Conservation (phyloP, 37 sponge, comb jelly and placozoan genomes). For the Halichondria panicea region DNA sequence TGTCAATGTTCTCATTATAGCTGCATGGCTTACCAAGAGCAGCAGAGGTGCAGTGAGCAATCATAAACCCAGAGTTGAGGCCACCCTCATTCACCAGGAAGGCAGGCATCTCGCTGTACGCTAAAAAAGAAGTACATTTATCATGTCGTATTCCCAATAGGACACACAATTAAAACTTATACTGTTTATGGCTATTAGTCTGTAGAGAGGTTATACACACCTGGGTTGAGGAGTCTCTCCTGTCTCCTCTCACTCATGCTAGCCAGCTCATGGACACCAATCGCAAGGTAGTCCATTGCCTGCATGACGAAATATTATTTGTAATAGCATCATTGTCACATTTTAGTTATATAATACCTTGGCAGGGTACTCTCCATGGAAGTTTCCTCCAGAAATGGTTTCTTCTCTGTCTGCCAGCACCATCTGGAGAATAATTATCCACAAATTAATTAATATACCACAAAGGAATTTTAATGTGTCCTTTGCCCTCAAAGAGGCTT, state of each 20-base stretch:
- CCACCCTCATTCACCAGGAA: conserved; percentile 90
- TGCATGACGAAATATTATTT: background rate
- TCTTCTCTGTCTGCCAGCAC: conserved; percentile 65
- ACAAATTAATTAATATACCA: too few relatives aligned
- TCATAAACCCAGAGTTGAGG: conserved; percentile 95
- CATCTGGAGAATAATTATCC: conserved; percentile 54
- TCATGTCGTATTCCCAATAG: too few relatives aligned
- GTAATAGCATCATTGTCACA: background rate
- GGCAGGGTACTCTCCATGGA: conserved; percentile 99
- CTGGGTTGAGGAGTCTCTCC: conserved; percentile 87
- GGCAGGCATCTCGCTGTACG: conserved; percentile 86
- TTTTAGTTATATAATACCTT: conserved; percentile 59
- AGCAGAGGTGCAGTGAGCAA: conserved; percentile 93
- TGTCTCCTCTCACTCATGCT: conserved; percentile 94
- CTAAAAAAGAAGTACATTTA: background rate
- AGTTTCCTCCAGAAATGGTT: conserved; percentile 92
- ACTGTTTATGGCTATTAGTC: too few relatives aligned
- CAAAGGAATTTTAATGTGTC: too few relatives aligned
- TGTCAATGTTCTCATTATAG: background rate
- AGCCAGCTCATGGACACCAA: conserved; percentile 91
- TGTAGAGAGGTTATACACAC: conserved; percentile 22
- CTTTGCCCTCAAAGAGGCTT: too few relatives aligned
- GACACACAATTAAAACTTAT: too few relatives aligned
- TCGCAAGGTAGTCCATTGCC: conserved; percentile 95
- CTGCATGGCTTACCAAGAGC: conserved; percentile 67